Conservation (phyloP, 2,888 invertebrate genomes). For the Drosophila rellima region DNA sequence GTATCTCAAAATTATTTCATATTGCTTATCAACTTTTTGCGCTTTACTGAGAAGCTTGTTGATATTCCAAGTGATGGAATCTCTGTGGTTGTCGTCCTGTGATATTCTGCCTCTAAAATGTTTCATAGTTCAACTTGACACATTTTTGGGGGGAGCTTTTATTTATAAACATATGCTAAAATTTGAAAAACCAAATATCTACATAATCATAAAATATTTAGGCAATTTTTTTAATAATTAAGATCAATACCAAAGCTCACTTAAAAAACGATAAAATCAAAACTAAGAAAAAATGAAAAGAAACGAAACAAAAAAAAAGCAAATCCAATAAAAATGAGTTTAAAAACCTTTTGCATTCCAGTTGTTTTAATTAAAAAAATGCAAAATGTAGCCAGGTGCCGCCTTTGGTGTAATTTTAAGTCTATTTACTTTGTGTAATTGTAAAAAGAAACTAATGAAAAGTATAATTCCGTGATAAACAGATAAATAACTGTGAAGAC, state of each 20-base stretch:
- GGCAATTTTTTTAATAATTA: conserved; percentile 63
- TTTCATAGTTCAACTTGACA: conserved; percentile 18
- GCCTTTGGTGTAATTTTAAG: conserved; percentile 77
- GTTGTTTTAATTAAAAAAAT: conserved; percentile 80
- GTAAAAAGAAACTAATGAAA: conserved; percentile 32
- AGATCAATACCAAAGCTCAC: conserved; percentile 52
- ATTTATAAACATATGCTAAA: conserved; percentile 27
- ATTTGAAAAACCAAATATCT: conserved; percentile 19
- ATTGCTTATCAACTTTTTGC: conserved; percentile 13
- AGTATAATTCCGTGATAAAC: conserved; percentile 41
- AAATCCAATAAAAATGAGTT: conserved; percentile 65
- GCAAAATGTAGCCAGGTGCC: conserved; percentile 72
- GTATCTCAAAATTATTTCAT: background rate
- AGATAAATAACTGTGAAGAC: conserved; percentile 57
- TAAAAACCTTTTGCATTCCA: conserved; percentile 77
- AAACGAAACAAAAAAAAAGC: conserved; percentile 38
- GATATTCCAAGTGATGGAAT: conserved; percentile 12
- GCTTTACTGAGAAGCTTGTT: conserved; percentile 12
- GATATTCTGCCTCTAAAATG: background rate
- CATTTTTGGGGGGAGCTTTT: conserved; percentile 16
- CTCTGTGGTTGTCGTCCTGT: conserved; percentile 21
- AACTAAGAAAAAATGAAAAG: conserved; percentile 48
- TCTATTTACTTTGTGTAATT: conserved; percentile 57
- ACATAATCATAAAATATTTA: conserved; percentile 41
- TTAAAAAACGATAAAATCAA: conserved; percentile 35